phyloP scores from a whole-genome alignment of 2,113 vertebrate genomes.

The Mystacornis crossleyi region DNA sequence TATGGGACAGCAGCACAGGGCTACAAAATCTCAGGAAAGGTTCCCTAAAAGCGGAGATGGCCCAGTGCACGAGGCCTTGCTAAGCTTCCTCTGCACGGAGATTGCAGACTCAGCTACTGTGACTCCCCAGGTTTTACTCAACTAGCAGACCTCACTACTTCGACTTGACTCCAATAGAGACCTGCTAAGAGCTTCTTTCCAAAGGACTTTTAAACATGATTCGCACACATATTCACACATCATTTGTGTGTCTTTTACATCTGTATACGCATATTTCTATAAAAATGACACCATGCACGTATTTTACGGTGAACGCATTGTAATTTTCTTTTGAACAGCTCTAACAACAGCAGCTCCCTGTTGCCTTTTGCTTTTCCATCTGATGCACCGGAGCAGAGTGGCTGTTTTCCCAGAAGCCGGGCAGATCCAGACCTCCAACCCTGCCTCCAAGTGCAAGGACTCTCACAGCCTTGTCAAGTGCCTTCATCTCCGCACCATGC shows the following conservation, averaged over 20 bases:
- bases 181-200: background rate
- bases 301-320: background rate
- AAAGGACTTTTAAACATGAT: background rate
- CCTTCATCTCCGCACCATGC: background rate
- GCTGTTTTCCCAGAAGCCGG: background rate
- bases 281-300: accelerated
- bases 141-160: background rate
- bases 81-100: background rate
- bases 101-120: background rate
- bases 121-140: background rate
- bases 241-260: background rate
- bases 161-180: background rate
- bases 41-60: background rate
- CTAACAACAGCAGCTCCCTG: background rate
- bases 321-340: background rate
- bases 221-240: accelerated
- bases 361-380: background rate
- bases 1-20: background rate
- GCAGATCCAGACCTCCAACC: background rate
- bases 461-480: background rate
- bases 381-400: background rate
- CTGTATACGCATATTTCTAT: background rate
- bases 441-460: background rate
- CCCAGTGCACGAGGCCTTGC: background rate
- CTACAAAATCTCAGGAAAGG: background rate